These are phyloP conservation scores for Polyodon spathula DNA, from an alignment of 2,113 vertebrate species.

Conservation along the genomic window DNA sequence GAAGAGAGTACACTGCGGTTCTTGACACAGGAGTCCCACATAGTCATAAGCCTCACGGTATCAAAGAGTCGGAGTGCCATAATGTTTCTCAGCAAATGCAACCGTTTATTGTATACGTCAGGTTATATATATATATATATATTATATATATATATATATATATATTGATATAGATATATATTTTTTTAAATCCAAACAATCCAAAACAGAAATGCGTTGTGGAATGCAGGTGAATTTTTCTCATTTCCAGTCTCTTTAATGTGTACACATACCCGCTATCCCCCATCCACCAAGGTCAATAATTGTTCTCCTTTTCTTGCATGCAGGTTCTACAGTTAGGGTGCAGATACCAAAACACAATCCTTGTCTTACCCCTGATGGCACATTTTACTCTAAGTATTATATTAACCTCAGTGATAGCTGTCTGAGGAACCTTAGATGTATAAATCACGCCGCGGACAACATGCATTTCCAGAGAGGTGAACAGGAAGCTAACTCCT, in stretches of 20 bases:
- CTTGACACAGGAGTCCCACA: too few species aligned
- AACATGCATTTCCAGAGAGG: constrained; percentile 4
- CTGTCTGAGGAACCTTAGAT: constrained; percentile 35
- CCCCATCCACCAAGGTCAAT: constrained; percentile 32
- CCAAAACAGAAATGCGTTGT: too few species aligned
- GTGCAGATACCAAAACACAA: constrained; percentile 28
- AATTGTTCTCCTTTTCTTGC: constrained; percentile 39
- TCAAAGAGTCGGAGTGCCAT: too few species aligned
- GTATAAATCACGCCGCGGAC: constrained; percentile 26
- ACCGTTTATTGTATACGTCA: too few species aligned
- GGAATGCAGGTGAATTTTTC: too few species aligned
- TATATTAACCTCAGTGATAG: constrained; percentile 44
- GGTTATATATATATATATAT: too few species aligned
- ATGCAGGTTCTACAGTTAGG: constrained; percentile 28
- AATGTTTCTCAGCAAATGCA: too few species aligned
- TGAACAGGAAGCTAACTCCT: constrained; percentile 6
- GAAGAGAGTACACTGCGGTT: too few species aligned
- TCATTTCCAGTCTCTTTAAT: constrained; percentile 21
- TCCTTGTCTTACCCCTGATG: constrained; percentile 36
- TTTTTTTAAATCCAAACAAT: too few species aligned
- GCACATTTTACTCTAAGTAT: constrained; percentile 42
- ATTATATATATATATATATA: too few species aligned
- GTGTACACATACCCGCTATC: constrained; percentile 34
- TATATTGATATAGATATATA: too few species aligned
- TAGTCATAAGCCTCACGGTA: too few species aligned